Evolutionary conservation across 2,797 vertebrate genomes (phyloP).

Genomic region (Adrianichthys oophorus): DNA sequence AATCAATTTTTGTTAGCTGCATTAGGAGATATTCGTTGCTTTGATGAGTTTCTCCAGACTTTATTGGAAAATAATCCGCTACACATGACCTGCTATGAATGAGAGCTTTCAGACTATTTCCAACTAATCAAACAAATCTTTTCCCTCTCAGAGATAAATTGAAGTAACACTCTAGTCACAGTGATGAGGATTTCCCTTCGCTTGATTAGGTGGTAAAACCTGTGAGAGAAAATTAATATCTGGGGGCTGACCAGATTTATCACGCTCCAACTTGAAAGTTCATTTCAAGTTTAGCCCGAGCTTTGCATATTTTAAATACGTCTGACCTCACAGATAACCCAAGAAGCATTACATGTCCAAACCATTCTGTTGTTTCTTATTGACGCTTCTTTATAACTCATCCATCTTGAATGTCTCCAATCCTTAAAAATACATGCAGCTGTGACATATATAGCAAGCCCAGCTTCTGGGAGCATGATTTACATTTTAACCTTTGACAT

Average conservation of each 20-base stretch:
- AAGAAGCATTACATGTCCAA: neutral
- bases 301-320: neutral
- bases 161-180: slow-evolving; percentile 25
- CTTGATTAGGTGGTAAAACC: slow-evolving; percentile 41
- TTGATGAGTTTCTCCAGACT: slow-evolving; percentile 7
- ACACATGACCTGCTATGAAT: slow-evolving; percentile 11
- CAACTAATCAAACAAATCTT: slow-evolving; percentile 17
- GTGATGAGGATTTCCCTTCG: slow-evolving; percentile 24
- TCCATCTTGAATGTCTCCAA: neutral
- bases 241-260: slow-evolving; percentile 14
- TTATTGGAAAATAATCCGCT: slow-evolving; percentile 25
- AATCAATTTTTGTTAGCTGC: slow-evolving; percentile 18
- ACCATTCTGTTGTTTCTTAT: neutral
- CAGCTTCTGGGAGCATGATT: slow-evolving; percentile 19
- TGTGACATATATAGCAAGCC: slow-evolving; percentile 13
- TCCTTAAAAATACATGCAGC: slow-evolving; percentile 9
- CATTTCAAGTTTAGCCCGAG: neutral
- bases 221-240: slow-evolving; percentile 39
- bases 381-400: slow-evolving; percentile 3
- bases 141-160: slow-evolving; percentile 19
- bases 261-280: slow-evolving; percentile 22
- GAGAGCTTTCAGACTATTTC: slow-evolving; percentile 6
- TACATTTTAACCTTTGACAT: slow-evolving; percentile 34
- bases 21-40: slow-evolving; percentile 13
- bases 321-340: slow-evolving; percentile 1